Evolutionary conservation across 2,888 invertebrate genomes (phyloP).

Genomic region (Eupithecia vulgata): DNA sequence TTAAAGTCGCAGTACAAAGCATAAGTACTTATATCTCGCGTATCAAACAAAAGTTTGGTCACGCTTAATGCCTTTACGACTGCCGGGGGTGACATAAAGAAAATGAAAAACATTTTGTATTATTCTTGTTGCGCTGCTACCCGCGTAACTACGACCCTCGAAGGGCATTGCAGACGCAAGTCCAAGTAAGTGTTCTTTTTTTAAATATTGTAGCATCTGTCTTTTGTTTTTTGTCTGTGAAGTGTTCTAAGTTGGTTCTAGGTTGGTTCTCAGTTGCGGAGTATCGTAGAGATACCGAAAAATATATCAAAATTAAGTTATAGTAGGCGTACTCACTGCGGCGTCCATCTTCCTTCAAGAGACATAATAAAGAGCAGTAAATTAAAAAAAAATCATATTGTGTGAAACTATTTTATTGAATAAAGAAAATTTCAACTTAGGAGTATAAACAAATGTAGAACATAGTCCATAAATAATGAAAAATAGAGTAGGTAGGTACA

Average conservation of each 20-base stretch:
- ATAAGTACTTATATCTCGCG: conserved; percentile 77
- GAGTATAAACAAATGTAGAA: background rate
- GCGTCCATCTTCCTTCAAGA: background rate
- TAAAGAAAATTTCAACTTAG: background rate
- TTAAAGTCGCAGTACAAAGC: conserved; percentile 41
- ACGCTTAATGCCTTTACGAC: conserved; percentile 95
- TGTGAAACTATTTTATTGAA: background rate
- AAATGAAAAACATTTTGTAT: conserved; percentile 93
- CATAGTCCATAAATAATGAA: background rate
- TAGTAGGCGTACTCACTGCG: background rate
- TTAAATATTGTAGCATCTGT: conserved; percentile 39
- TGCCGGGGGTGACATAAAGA: conserved; percentile 94
- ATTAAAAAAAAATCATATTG: background rate
- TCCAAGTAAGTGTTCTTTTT: conserved; percentile 30
- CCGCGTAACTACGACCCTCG: conserved; percentile 74
- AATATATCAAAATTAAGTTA: background rate
- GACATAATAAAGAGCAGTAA: background rate
- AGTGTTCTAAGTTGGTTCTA: background rate
- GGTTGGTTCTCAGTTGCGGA: background rate
- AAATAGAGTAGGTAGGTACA: background rate
- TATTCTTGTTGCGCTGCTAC: conserved; percentile 84
- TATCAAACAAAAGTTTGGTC: conserved; percentile 89
- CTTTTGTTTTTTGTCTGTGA: conserved; percentile 11
- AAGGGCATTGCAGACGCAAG: conserved; percentile 59
- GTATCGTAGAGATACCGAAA: background rate